Evolutionary conservation across 2,797 vertebrate species (phyloP), one percentile per base, ranked within the genome.

Genomic region (Cynodonichthys magdalenae): DNA sequence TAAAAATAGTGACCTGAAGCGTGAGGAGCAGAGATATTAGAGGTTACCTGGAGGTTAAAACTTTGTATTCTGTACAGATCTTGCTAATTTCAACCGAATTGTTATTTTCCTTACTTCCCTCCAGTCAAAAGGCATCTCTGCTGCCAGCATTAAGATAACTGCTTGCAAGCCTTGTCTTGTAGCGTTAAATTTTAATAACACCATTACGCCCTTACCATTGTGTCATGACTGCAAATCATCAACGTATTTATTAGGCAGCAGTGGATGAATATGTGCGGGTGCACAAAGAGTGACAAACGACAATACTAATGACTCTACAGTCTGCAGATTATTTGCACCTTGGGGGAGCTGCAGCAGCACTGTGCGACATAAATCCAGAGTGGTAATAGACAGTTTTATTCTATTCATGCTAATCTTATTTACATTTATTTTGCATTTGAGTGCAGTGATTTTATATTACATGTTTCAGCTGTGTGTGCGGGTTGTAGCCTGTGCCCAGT

Each of bases 201-300:
- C 57, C 45, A 48, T 63, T 68, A 57, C 48, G 61, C 44, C 36
- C 58, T 60, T 34, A 63, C 78, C 67, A 83, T 80, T 75, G 66
- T 59, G 66, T 81, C 68, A 77, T 77, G 75, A 80, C 76, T 70
- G 52, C 71, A 77, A 85, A 77, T 85, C 63, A 75, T 53, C 73
- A 24, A 15, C 0, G 51, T 52, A 41, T 64, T 79, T 84, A 74
- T 78, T 60, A 41, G 73, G 52, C 57, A 69, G 66, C 58, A 54
- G 66, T 8, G 77, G 79, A 76, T 71, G 62, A 71, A 78, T 74
- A 68, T 65, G 70, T 59, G 66, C 55, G 50, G 17, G 51, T 58
- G 62, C 53, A 45, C n/a, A 60, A 61, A 80, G 74, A 85, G 70
- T 72, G 77, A 73, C 74, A 61, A 80, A 80, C 66, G 78, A 84